Evolutionary conservation across 2,797 vertebrate genomes (phyloP).

Genomic region (Lindbergichthys nudifrons): DNA sequence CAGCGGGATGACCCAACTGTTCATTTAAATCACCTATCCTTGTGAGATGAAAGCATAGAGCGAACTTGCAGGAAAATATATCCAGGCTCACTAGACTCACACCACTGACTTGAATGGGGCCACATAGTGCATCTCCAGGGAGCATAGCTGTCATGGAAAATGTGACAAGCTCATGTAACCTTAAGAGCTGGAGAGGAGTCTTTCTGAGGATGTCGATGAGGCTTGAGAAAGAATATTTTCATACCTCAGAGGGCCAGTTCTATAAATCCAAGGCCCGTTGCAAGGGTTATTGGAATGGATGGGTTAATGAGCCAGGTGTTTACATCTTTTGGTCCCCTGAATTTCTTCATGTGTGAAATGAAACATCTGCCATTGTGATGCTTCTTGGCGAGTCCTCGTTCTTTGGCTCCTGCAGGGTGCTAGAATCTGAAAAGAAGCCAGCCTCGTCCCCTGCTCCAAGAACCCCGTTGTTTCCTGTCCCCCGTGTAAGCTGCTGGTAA

Average conservation of each 20-base stretch:
- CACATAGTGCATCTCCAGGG: slow-evolving; percentile 46
- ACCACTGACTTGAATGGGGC: slow-evolving; percentile 47
- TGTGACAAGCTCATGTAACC: slow-evolving; percentile 58
- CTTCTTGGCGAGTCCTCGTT: slow-evolving; percentile 63
- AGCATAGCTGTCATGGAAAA: slow-evolving; percentile 47
- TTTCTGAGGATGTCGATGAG: slow-evolving; percentile 34
- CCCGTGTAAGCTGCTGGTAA: slow-evolving; percentile 73
- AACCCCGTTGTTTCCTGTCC: slow-evolving; percentile 68
- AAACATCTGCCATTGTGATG: slow-evolving; percentile 69
- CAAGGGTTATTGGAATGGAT: slow-evolving; percentile 25
- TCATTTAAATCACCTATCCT: slow-evolving; percentile 52
- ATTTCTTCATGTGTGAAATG: slow-evolving; percentile 38
- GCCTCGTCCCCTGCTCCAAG: slow-evolving; percentile 61
- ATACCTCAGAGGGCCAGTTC: slow-evolving; percentile 25
- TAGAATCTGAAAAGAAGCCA: slow-evolving; percentile 70
- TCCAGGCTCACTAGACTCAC: slow-evolving; percentile 49
- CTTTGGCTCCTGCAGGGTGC: slow-evolving; percentile 61
- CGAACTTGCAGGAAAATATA: slow-evolving; percentile 58
- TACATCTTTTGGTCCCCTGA: slow-evolving; percentile 45
- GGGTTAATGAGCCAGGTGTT: slow-evolving; percentile 27
- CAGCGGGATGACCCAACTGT: slow-evolving; percentile 43
- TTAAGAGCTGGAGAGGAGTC: slow-evolving; percentile 48
- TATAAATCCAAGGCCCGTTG: slow-evolving; percentile 30
- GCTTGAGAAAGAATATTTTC: slow-evolving; percentile 39
- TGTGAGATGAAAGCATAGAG: slow-evolving; percentile 37